Evolutionary conservation across 2,797 vertebrate species (phyloP), one percentile per base, ranked within the genome.

Genomic region (Anabas testudineus): DNA sequence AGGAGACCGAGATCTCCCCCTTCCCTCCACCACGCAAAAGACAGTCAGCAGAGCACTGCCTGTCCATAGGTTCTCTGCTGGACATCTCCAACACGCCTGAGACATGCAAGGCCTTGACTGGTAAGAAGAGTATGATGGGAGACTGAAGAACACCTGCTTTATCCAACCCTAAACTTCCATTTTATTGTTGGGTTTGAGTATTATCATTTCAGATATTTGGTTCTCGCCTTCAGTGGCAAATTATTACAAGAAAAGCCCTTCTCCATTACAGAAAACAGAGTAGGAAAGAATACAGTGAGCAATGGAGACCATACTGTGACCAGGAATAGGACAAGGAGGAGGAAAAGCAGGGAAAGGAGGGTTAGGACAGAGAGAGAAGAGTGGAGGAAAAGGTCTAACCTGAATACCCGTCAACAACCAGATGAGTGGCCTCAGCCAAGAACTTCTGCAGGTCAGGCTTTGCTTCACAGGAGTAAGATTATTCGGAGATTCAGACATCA

Each of bases 1-100:
- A 96, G 82, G 97, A 99, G 81, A 95, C 95, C 0, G 98, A 99
- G 67, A 89, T 98, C 69, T 99, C 97, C 0, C 97, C 97, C 0
- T 99, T 99, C 75, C 97, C 97, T 24, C 90, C 89, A 1, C 97
- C 97, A 19, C 94, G 96, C 5, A 99, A 99, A 84, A 93, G 97
- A 21, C 95, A 95, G 0, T 99, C 98, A 0, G 97, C 97, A 19
- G 98, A 99, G 42, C 96, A 97, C 90, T 97, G 95, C 0, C 90
- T 99, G 73, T 98, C 97, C 1, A 95, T 97, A 66, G 96, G 96
- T 0, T 99, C 98, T 37, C 90, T 99, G 68, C 92, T 99, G 66
- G 97, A 99, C 90, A 96, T 99, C 83, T 99, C 97, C 32, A 98
- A 98, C 85, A 99, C 98, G 10, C 97, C 97, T 0, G 97, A 99